These are phyloP conservation scores for Leucopsar rothschildi DNA, from an alignment of 2,113 vertebrate genomes.

Conservation along the genomic window DNA sequence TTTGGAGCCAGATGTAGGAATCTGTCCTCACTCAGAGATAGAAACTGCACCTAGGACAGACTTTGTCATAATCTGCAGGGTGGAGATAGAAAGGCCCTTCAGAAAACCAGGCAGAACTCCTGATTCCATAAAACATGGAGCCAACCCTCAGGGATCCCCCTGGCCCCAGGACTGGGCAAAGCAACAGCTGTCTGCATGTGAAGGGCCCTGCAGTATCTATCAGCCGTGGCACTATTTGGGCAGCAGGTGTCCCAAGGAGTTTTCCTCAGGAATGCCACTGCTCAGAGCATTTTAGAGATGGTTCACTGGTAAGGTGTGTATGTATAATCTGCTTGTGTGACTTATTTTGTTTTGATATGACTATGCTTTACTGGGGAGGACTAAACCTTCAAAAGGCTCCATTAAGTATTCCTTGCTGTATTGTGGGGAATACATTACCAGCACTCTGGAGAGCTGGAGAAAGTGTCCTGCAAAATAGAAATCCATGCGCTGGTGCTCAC, in stretches of 20 bases:
- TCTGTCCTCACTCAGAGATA: background rate
- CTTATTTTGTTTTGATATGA: background rate
- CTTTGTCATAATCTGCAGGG: background rate
- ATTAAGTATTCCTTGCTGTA: background rate
- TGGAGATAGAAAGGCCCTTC: background rate
- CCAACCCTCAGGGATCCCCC: background rate
- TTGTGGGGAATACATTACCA: background rate
- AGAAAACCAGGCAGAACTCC: background rate
- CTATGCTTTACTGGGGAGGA: background rate
- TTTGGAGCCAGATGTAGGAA: background rate
- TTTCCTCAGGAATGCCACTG: background rate
- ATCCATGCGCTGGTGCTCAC: background rate
- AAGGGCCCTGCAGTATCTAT: background rate
- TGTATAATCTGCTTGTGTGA: fast-evolving
- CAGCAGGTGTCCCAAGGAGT: background rate
- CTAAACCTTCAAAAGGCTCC: background rate
- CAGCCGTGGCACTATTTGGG: background rate
- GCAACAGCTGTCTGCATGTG: background rate
- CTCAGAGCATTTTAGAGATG: background rate
- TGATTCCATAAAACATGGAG: background rate
- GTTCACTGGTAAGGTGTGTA: background rate
- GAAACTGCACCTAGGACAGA: background rate
- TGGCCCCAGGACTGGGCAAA: background rate
- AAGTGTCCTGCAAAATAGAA: background rate
- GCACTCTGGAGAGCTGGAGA: background rate